Evolutionary conservation across 2,113 vertebrate genomes (phyloP).

Genomic region (Muscicapa adusta): DNA sequence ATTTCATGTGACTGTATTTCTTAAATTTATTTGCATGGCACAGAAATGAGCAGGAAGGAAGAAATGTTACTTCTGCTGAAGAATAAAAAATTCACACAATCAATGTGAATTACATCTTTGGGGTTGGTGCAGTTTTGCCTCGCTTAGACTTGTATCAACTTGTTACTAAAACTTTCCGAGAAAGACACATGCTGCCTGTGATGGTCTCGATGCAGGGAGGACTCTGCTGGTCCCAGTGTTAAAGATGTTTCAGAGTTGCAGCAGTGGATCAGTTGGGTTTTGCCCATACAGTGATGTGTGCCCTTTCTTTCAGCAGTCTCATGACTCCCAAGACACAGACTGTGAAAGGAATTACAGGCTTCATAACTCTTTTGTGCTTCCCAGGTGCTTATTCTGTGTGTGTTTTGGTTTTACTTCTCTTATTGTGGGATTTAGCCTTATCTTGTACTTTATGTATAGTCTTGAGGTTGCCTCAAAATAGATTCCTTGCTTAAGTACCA

Average conservation of each 20-base stretch:
- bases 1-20: neutral
- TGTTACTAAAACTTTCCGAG: neutral
- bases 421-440: neutral
- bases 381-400: accelerated
- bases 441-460: neutral
- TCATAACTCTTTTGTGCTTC: neutral
- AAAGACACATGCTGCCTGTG: neutral
- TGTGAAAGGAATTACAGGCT: neutral
- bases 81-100: neutral
- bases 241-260: neutral
- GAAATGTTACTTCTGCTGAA: neutral
- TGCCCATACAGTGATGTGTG: neutral
- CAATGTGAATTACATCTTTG: neutral
- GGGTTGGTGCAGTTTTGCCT: neutral
- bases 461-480: neutral
- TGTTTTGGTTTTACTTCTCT: neutral
- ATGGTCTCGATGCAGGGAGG: accelerated
- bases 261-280: neutral
- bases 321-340: neutral
- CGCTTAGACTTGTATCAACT: neutral
- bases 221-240: neutral
- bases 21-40: neutral
- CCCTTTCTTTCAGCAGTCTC: neutral
- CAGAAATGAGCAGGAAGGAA: neutral
- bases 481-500: neutral